Evolutionary conservation across 1,140 invertebrate genomes (phyloP).

Genomic region (Caerostris extrusa): DNA sequence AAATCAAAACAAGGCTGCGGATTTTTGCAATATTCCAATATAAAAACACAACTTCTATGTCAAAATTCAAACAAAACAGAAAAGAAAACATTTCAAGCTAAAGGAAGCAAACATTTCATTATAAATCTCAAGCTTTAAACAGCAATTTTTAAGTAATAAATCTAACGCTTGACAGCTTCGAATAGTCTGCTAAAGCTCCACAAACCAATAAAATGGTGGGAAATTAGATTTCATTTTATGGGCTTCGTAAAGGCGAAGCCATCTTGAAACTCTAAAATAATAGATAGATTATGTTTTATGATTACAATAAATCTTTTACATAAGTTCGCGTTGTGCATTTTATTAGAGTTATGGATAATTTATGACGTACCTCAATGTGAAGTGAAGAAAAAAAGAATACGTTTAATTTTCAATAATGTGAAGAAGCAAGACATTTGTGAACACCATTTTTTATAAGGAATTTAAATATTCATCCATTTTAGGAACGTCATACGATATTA

Average conservation of each 20-base stretch:
- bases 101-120: not conserved
- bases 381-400: not conserved
- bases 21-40: not conserved
- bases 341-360: not conserved
- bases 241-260: not conserved
- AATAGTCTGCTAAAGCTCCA: slow-evolving; percentile 8
- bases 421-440: not conserved
- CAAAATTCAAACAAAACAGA: not conserved
- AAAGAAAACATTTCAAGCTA: not conserved
- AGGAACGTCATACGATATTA: too few species aligned
- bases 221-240: slow-evolving; percentile 24
- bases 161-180: slow-evolving; percentile 33
- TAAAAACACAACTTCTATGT: not conserved
- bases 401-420: not conserved
- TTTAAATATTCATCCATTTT: too few species aligned
- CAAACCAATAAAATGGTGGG: slow-evolving; percentile 43
- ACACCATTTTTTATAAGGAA: too few species aligned
- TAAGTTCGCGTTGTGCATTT: not conserved
- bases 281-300: slow-evolving; percentile 35
- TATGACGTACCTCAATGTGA: not conserved
- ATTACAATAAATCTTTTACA: slow-evolving; percentile 6
- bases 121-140: slow-evolving; percentile 20
- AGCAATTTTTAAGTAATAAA: slow-evolving; percentile 32
- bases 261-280: not conserved
- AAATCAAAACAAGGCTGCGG: not conserved